These are phyloP conservation scores for Thamnophis elegans DNA, from an alignment of 2,797 vertebrate genomes.

Conservation along the genomic window DNA sequence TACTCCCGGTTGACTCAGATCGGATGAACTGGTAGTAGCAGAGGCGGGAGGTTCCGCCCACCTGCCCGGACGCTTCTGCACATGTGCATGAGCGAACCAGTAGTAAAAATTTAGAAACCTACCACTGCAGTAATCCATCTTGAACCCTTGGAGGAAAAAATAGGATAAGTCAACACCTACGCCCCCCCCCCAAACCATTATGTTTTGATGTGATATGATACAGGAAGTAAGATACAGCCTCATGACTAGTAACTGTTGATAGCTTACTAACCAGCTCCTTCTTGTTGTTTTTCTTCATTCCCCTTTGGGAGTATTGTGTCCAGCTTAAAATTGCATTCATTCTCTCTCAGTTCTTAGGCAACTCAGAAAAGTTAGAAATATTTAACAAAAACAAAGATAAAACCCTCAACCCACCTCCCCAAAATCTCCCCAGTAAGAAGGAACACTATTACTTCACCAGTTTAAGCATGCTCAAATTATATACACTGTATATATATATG, in stretches of 20 bases:
- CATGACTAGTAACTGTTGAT: not conserved
- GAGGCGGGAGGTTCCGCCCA: too few relatives aligned
- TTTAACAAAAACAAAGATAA: not conserved
- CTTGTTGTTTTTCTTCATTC: not conserved
- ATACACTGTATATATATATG: not conserved
- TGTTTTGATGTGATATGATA: not conserved
- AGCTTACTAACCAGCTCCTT: not conserved
- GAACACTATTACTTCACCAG: not conserved
- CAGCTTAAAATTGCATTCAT: not conserved
- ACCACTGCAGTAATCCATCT: not conserved
- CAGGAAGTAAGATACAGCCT: not conserved
- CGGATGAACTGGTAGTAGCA: too few relatives aligned
- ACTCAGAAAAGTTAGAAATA: not conserved
- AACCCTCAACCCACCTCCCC: not conserved
- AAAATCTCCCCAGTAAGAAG: not conserved
- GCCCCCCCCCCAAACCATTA: not conserved
- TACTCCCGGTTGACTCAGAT: too few relatives aligned
- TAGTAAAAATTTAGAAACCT: too few relatives aligned
- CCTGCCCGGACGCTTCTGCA: too few relatives aligned
- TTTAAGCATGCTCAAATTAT: slow-evolving; percentile 9
- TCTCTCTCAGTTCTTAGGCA: not conserved
- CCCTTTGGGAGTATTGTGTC: not conserved
- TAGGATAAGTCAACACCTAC: not conserved
- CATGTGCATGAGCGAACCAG: too few relatives aligned
- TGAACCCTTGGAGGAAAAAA: not conserved